Conservation (phyloP, 2,113 vertebrate genomes). For the Cottus gobio region DNA sequence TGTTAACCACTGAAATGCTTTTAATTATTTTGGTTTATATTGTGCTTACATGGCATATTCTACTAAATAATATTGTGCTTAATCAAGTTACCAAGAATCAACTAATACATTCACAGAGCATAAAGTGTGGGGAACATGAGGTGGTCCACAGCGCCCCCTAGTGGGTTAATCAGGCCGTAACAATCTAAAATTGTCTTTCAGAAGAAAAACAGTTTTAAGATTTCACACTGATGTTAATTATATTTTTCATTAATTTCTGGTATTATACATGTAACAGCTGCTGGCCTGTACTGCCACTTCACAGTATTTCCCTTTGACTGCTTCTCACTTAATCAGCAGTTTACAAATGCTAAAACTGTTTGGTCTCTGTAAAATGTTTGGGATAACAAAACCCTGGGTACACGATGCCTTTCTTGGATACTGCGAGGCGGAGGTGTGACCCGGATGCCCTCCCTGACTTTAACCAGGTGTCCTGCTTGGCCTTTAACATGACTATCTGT, state of each 20-base stretch:
- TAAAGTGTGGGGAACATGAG: not conserved
- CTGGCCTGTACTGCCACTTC: not conserved
- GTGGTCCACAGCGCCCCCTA: not conserved
- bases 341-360: not conserved
- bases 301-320: not conserved
- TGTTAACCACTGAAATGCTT: not conserved
- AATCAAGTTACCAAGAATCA: no score
- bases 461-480: slow-evolving; percentile 79
- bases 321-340: not conserved
- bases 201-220: not conserved
- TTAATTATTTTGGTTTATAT: not conserved
- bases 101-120: not conserved
- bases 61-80: not conserved
- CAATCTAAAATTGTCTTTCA: not conserved
- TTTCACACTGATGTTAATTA: not conserved
- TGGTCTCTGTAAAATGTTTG: not conserved
- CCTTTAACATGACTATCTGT: slow-evolving; percentile 92
- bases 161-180: not conserved
- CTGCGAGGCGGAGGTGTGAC: slow-evolving; percentile 47
- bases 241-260: not conserved
- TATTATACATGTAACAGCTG: not conserved
- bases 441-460: slow-evolving; percentile 71
- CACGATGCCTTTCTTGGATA: not conserved
- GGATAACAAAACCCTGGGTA: not conserved
- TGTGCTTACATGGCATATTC: not conserved